phyloP scores from a whole-genome alignment of 2,113 vertebrate species.

The Ptilonorhynchus violaceus region DNA sequence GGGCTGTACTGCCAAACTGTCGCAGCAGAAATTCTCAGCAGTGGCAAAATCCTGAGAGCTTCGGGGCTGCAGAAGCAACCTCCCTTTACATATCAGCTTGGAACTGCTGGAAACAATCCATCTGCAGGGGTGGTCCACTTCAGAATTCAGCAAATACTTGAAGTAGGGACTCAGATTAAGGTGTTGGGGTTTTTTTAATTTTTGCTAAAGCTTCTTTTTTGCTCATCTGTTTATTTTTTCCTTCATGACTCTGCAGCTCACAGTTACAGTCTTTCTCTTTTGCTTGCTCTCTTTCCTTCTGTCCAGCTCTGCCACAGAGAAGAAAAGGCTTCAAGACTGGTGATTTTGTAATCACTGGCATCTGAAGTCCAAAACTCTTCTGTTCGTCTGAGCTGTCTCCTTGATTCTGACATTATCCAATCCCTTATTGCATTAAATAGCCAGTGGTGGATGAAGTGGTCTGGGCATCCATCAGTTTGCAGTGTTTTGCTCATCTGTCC shows the following conservation, averaged over 20 bases:
- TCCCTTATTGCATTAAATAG: neutral
- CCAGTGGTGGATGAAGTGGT: neutral
- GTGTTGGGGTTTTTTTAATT: neutral
- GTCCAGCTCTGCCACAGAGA: neutral
- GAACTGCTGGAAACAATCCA: neutral
- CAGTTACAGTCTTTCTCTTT: neutral
- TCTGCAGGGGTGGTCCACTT: neutral
- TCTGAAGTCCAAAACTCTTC: neutral
- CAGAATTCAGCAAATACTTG: neutral
- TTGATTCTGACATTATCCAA: neutral
- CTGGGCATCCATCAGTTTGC: neutral
- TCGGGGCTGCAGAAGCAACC: neutral
- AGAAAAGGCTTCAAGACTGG: neutral
- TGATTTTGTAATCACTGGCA: neutral
- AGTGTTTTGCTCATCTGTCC: neutral
- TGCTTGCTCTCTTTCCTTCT: neutral
- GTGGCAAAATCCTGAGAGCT: neutral
- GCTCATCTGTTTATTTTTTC: neutral
- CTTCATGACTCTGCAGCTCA: neutral
- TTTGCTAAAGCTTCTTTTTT: neutral
- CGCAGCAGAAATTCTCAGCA: neutral
- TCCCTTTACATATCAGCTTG: neutral
- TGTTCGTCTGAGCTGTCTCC: neutral
- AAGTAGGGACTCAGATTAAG: neutral
- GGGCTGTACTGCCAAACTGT: neutral